Base-by-base conservation (phyloP, 2,113 vertebrate genomes). In the Paradoxurus hermaphroditus region DNA sequence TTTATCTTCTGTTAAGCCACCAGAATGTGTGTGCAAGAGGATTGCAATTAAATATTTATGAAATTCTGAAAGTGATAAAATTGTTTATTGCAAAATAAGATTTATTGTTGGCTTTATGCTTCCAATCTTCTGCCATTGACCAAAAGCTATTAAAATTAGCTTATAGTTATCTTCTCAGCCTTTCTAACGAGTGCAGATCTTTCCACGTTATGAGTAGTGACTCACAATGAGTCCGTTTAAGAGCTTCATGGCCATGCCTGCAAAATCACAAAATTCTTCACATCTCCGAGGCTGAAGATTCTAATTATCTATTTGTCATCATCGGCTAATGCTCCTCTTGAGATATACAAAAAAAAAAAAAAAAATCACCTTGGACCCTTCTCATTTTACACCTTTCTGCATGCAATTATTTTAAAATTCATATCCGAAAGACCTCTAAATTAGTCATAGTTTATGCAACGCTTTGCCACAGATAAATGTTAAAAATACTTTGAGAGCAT, bases 401-500 rank as follows among this genome's bases (percentile, higher is more conserved):
- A 82, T 96, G 63, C 63, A 95, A 73, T 93, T 82, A 87, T 84
- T 96, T 97, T 87, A 72, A 87, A 95, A 56, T 75, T 90, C 56
- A 34, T 70, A 68, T 83, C 46, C 25, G 5, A 90, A 95, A 49
- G 44, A 4, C 44, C 72, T 94, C 13, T 92, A 94, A 93, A 85
- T 96, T 94, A 31, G 73, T 77, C 65, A 94, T 86, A 73, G 79
- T 92, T 84, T 96, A 68, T 83, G 29, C 13, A 97, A 36, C 2
- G 44, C 72, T 96, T 96, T 68, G 12, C 62, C 70, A 93, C 19
- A 63, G 46, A 82, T 77, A 97, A 93, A 82, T 93, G 83, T 87
- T 86, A 78, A 97, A 97, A 97, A 77, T 94, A 92, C 31, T 96
- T 84, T 85, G 63, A 94, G 95, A 96, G 31, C n/a, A 94, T 89